phyloP scores from a whole-genome alignment of 2,888 invertebrate species.

The Drosophila quinaria region DNA sequence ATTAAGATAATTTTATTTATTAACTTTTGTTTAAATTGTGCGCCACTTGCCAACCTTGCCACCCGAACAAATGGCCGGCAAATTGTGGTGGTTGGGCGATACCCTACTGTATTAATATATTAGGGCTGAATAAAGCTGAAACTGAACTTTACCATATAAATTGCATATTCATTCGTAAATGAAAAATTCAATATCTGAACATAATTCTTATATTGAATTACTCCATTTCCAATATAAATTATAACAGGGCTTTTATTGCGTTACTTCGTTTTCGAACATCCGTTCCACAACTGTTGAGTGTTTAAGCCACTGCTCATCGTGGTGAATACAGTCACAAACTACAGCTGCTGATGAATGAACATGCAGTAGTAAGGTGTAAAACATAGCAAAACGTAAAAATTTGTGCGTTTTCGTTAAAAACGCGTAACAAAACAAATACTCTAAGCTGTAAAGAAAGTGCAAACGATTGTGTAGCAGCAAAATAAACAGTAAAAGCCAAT shows the following conservation, averaged over 20 bases:
- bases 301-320: conserved; percentile 27
- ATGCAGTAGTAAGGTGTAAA: conserved; percentile 73
- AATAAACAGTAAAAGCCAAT: background rate
- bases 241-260: too few species aligned
- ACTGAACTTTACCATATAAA: too few species aligned
- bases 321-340: conserved; percentile 38
- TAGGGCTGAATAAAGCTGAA: too few species aligned
- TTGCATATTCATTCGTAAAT: too few species aligned
- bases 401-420: conserved; percentile 43
- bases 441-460: conserved; percentile 16
- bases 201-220: too few species aligned
- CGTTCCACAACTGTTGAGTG: conserved; percentile 44
- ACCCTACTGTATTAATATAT: background rate
- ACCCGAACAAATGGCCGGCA: too few species aligned
- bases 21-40: too few species aligned
- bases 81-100: too few species aligned
- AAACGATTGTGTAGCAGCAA: background rate
- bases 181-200: too few species aligned
- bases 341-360: conserved; percentile 77
- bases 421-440: conserved; percentile 41
- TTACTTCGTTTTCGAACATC: background rate
- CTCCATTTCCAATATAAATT: too few species aligned
- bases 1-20: too few species aligned
- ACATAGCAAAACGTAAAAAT: conserved; percentile 64
- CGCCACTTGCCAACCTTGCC: too few species aligned